phyloP scores from a whole-genome alignment of 1,140 invertebrate species.

The Drosophila mojavensis region DNA sequence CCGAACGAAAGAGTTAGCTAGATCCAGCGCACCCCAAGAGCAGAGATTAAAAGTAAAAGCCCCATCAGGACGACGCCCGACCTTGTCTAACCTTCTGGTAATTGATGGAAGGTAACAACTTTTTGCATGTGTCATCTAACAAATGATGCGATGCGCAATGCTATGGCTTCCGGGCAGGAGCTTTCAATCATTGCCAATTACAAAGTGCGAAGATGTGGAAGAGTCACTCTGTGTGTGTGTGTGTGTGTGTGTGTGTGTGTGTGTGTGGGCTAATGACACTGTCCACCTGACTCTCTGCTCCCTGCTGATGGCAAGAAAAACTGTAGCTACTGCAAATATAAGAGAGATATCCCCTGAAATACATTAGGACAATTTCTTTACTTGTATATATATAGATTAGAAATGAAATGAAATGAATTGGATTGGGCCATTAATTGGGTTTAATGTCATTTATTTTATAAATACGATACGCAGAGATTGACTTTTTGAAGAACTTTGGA shows the following conservation, averaged over 20 bases:
- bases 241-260: neutral
- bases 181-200: constrained; percentile 60
- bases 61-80: constrained; percentile 53
- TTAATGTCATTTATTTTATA: too few species aligned
- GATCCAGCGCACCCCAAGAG: constrained; percentile 28
- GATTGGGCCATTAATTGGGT: too few species aligned
- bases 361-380: too few species aligned
- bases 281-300: constrained; percentile 3
- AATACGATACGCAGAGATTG: too few species aligned
- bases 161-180: constrained; percentile 7
- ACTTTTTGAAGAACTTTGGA: too few species aligned
- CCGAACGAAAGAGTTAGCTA: constrained; percentile 23
- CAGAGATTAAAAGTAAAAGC: constrained; percentile 62
- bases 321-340: neutral
- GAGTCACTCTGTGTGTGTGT: neutral
- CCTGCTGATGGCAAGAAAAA: neutral
- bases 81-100: constrained; percentile 69
- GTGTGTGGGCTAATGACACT: neutral
- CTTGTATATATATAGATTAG: too few species aligned
- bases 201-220: neutral
- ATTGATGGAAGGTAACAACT: constrained; percentile 50
- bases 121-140: constrained; percentile 73
- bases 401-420: too few species aligned
- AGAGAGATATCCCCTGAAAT: too few species aligned
- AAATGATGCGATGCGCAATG: constrained; percentile 53